Conservation (phyloP, 2,797 vertebrate genomes). For the Sebastes hubbsi region DNA sequence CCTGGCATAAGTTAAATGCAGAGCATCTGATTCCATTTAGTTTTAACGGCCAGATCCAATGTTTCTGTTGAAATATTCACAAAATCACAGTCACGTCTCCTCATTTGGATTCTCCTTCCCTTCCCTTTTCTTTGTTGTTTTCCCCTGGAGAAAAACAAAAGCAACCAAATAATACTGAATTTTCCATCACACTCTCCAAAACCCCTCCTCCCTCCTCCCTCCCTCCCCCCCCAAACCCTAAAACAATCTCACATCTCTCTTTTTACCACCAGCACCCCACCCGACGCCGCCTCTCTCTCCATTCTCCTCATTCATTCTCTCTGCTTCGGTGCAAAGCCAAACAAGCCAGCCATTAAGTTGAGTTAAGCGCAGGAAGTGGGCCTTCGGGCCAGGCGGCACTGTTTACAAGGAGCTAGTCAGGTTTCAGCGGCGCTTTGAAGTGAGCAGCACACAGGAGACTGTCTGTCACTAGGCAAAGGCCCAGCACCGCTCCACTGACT, state of each 20-base stretch:
- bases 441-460: constrained; percentile 75
- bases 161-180: constrained; percentile 62
- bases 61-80: constrained; percentile 55
- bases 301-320: constrained; percentile 58
- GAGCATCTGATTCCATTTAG: constrained; percentile 62
- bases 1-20: constrained; percentile 25
- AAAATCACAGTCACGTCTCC: constrained; percentile 48
- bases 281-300: constrained; percentile 56
- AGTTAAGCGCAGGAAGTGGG: constrained; percentile 83
- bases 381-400: constrained; percentile 77
- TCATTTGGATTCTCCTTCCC: constrained; percentile 35
- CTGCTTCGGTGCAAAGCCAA: constrained; percentile 79
- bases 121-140: constrained; percentile 46
- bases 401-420: constrained; percentile 82
- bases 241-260: constrained; percentile 55
- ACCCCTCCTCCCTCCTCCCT: constrained; percentile 11
- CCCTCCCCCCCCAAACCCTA: constrained; percentile 31
- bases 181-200: constrained; percentile 74
- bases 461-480: constrained; percentile 78
- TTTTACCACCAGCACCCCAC: constrained; percentile 59
- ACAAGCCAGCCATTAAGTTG: constrained; percentile 81
- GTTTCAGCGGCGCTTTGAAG: constrained; percentile 81
- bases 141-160: constrained; percentile 65
- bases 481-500: constrained; percentile 77
- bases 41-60: constrained; percentile 45